These are phyloP conservation scores for Mayetiola destructor DNA, from an alignment of 2,888 invertebrate species.

Conservation along the genomic window DNA sequence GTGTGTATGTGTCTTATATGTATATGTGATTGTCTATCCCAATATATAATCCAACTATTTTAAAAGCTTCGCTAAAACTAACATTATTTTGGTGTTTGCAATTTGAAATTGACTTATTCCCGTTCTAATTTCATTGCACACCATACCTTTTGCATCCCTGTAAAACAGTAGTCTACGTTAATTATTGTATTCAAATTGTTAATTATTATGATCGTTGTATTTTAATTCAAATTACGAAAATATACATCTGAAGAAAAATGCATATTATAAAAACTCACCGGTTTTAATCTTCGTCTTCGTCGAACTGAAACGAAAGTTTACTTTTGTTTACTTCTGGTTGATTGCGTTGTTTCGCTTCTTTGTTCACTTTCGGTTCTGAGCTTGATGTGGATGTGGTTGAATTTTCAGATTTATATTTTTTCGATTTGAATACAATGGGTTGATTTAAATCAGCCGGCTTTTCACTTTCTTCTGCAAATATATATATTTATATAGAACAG, in stretches of 20 bases:
- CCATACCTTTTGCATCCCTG: no score
- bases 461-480: constrained; percentile 20
- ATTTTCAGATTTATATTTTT: constrained; percentile 24
- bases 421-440: constrained; percentile 42
- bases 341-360: constrained; percentile 17
- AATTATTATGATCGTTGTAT: no score
- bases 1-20: no score
- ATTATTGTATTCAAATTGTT: no score
- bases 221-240: background rate
- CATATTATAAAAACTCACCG: constrained; percentile 1
- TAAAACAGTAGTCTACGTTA: no score
- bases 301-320: constrained; percentile 14
- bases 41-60: no score
- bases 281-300: constrained; percentile 35
- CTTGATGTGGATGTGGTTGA: constrained; percentile 16
- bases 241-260: background rate
- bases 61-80: no score
- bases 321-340: constrained; percentile 15
- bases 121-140: no score
- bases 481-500: no score
- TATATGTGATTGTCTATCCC: no score
- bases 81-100: no score
- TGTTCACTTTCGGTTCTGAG: constrained; percentile 5
- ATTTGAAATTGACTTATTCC: no score
- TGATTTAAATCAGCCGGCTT: constrained; percentile 45